Evolutionary conservation across 2,888 invertebrate genomes (phyloP), one percentile per base, ranked within the genome.

Genomic region (Brachyopa scutellaris): DNA sequence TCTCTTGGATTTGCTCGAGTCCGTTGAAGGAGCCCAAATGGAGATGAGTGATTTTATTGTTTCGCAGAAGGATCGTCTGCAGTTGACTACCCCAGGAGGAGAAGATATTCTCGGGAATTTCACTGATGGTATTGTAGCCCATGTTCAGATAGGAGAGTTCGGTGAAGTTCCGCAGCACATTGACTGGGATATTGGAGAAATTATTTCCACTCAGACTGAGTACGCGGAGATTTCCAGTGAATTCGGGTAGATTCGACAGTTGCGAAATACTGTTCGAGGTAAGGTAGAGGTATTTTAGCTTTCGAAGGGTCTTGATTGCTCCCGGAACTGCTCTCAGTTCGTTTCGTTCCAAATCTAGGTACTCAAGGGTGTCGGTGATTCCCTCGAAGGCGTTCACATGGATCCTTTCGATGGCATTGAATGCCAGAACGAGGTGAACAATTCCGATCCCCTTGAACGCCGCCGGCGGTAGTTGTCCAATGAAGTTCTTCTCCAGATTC

Each of bases 91-190:
- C 95, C 96, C 97, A 97, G 8, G 86, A 85, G 8, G 91, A 90
- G 88, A 97, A 96, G 88, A 96, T 95, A 84, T 94, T 94, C 77
- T 94, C 93, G 85, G 93, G 93, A 85, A 96, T 93, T 88, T 95
- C 94, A 84, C 93, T 92, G 87, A 97, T 96, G 88, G 94, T 94
- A 90, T 97, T 97, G 90, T 97, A 97, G 79, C 96, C 97, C 87
- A 97, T 93, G 90, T 97, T 97, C 85, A 97, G 93, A 91, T 97
- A 96, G n/a, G 95, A 93, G 67, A 97, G 92, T 87, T 94, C 93
- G 61, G 94, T 93, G 87, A 96, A 95, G 86, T 93, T 93, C 86
- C 92, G 92, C 77, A 97, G 91, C 2, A 95, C 93, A 31, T 92
- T 91, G 0, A 93, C 91, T 7, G 97, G 97, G 80, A 97, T 93